Conservation (phyloP, 2,113 vertebrate genomes). For the Zapornia atra region DNA sequence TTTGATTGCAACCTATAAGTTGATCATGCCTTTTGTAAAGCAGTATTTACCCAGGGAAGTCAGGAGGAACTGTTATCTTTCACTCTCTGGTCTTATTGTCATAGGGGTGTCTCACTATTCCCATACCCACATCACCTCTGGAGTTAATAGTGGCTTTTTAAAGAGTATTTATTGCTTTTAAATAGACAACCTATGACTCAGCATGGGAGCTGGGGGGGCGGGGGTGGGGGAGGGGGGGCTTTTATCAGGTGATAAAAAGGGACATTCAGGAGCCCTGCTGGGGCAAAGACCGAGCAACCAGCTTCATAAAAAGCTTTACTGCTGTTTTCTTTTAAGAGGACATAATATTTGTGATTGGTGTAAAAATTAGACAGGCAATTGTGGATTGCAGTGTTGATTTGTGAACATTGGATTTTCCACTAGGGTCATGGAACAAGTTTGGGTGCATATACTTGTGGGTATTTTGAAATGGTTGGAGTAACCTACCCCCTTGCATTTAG, state of each 20-base stretch:
- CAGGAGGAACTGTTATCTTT: background rate
- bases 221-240: too few species aligned
- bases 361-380: background rate
- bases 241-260: background rate
- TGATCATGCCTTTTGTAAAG: background rate
- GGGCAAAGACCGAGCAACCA: background rate
- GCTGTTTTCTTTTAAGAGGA: background rate
- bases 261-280: background rate
- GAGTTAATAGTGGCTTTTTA: background rate
- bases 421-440: background rate
- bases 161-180: background rate
- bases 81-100: background rate
- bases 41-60: background rate
- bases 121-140: background rate
- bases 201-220: background rate
- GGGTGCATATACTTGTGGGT: rapidly evolving
- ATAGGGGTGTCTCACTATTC: background rate
- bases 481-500: background rate
- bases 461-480: background rate
- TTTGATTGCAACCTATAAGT: background rate
- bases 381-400: background rate
- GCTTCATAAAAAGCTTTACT: background rate
- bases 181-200: background rate
- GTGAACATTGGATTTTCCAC: background rate
- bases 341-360: background rate